Base-by-base conservation (phyloP, 2,113 vertebrate species). In the Seriola dumerili region DNA sequence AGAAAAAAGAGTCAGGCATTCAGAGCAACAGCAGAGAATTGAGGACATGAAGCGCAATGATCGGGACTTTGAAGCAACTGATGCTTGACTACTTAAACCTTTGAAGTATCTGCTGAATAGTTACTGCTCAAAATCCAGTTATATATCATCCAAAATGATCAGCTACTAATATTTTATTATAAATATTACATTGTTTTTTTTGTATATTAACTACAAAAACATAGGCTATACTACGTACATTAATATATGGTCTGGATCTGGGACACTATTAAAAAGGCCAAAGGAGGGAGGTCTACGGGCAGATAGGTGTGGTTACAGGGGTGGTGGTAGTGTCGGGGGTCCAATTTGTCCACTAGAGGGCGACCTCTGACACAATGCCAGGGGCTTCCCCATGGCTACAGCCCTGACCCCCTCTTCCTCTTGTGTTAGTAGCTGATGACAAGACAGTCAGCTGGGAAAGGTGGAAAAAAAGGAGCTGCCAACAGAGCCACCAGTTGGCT, bases 321-420 rank as follows among this genome's bases (percentile, higher is more conserved):
- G 29, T 64, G 38, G 62, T 21, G 14, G 19, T 23, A 19, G 32
- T 38, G 29, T 12, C 5, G 19, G 44, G 38, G 25, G 7, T 17
- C 8, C 19, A 70, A 14, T 68, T 29, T 62, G n/a, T 69, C 93
- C 95, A 95, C 91, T 73, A 95, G 93, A 92, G 93, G 93, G 93
- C 77, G 55, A 84, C 91, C 71, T 89, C 55, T 85, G 58, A 90
- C 84, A 62, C 59, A 10, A 42, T 66, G 75, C 84, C 17, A 34
- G 16, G 59, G 23, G 48, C 48, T 76, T 75, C 52, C 76, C 71
- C 34, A 0, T 36, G 73, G 29, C 36, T 23, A 66, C 76, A 62
- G 42, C 12, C 11, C 76, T 54, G 16, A 50, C 44, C 3, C 8
- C n/a, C 34, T 71, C n/a, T 21, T 83, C 61, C 42, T 59, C 36